Evolutionary conservation across 2,888 invertebrate genomes (phyloP).

Genomic region (Polymixis flavicincta): DNA sequence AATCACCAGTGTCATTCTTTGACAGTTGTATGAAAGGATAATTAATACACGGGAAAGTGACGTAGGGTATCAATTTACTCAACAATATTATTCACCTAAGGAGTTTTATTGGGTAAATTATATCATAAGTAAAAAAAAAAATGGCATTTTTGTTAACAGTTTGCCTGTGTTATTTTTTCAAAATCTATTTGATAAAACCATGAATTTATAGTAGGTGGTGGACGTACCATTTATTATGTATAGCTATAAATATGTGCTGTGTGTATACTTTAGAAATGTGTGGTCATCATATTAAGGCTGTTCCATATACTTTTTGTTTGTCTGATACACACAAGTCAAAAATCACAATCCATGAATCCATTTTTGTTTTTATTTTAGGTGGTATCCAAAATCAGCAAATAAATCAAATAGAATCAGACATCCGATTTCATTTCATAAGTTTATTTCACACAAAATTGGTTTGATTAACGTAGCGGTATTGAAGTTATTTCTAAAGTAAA

Average conservation of each 20-base stretch:
- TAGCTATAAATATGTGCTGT: too few species aligned
- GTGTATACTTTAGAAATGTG: too few species aligned
- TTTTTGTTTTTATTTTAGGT: not conserved
- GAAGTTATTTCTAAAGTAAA: constrained; percentile 68
- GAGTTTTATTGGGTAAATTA: not conserved
- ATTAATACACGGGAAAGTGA: not conserved
- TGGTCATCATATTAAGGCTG: too few species aligned
- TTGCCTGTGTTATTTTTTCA: too few species aligned
- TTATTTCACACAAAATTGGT: constrained; percentile 54
- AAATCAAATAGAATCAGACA: not conserved
- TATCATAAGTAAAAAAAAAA: not conserved
- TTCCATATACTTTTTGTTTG: too few species aligned
- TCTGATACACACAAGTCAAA: too few species aligned
- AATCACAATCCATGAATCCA: too few species aligned
- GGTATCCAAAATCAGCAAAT: not conserved
- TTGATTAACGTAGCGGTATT: constrained; percentile 58
- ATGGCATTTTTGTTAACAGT: not conserved
- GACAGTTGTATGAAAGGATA: not conserved
- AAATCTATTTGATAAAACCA: too few species aligned
- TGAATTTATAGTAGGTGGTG: too few species aligned
- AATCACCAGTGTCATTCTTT: not conserved
- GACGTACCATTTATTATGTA: too few species aligned
- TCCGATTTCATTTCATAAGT: constrained; percentile 26
- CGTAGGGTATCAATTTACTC: not conserved
- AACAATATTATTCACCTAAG: not conserved